Conservation (phyloP, 1,140 invertebrate species). For the Pentalonia nigronervosa region DNA sequence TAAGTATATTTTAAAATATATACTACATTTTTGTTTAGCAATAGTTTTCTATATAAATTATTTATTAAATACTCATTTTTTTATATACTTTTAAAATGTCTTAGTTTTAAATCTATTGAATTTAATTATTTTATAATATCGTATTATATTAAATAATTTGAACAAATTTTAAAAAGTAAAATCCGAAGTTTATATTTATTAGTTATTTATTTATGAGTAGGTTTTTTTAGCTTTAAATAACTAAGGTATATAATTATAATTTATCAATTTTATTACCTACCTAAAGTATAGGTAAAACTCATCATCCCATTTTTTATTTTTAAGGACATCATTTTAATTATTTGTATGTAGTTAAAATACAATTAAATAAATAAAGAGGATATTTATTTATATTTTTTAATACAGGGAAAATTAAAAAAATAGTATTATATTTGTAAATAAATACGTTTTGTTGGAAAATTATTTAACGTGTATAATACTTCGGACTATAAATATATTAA, state of each 20-base stretch:
- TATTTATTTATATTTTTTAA: neutral
- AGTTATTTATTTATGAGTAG: neutral
- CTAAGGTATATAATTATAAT: neutral
- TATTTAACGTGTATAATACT: neutral
- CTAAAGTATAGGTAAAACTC: neutral
- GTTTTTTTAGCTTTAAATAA: neutral
- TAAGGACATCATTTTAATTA: neutral
- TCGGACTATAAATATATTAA: neutral
- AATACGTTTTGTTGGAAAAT: constrained; percentile 43
- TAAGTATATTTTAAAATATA: no score
- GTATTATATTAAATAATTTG: neutral
- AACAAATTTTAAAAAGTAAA: neutral
- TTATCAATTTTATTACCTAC: neutral
- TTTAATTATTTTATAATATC: neutral
- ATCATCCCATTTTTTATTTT: neutral
- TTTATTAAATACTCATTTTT: no score
- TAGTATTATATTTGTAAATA: neutral
- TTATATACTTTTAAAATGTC: neutral
- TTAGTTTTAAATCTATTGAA: neutral
- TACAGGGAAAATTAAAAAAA: neutral
- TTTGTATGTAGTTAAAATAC: neutral
- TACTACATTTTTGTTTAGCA: no score
- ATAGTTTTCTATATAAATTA: no score
- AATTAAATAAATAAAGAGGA: neutral
- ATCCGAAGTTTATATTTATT: neutral